These are phyloP conservation scores for Stenolophus ochropezus DNA, from an alignment of 2,888 invertebrate genomes.

Conservation along the genomic window DNA sequence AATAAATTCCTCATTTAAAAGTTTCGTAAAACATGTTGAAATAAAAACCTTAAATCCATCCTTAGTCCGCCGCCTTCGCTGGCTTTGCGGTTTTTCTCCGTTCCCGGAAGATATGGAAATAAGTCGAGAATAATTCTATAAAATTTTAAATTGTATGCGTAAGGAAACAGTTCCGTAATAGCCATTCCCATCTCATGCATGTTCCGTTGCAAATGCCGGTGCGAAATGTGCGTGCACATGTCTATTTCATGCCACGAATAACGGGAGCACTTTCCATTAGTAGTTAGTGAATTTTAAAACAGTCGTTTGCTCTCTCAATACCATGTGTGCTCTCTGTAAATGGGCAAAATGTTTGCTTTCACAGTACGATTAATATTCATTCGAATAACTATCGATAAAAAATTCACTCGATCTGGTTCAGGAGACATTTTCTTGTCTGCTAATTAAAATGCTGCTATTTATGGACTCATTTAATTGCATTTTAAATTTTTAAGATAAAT, in stretches of 20 bases:
- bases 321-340: constrained; percentile 10
- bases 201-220: background rate
- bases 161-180: constrained; percentile 46
- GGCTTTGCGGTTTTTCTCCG: constrained; percentile 27
- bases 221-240: background rate
- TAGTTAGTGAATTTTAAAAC: constrained; percentile 44
- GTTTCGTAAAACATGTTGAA: constrained; percentile 42
- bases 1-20: constrained; percentile 52
- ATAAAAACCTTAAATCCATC: constrained; percentile 52
- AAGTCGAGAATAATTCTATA: constrained; percentile 50
- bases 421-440: too few relatives aligned
- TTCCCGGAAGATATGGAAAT: constrained; percentile 51
- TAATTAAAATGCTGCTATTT: too few relatives aligned
- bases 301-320: constrained; percentile 21
- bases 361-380: constrained; percentile 6
- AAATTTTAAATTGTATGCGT: constrained; percentile 54
- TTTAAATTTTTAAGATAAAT: too few relatives aligned
- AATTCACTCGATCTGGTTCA: too few relatives aligned
- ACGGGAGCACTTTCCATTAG: constrained; percentile 43
- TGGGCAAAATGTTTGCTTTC: constrained; percentile 13
- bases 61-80: background rate
- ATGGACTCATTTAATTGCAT: too few relatives aligned
- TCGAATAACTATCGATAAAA: constrained; percentile 2
- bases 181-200: constrained; percentile 6
- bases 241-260: constrained; percentile 33